A percentile compares a stretch with the other conserved stretches of the same genome.
phyloP scores from a whole-genome alignment of 2,113 vertebrate species.

The Pituophis catenifer region DNA sequence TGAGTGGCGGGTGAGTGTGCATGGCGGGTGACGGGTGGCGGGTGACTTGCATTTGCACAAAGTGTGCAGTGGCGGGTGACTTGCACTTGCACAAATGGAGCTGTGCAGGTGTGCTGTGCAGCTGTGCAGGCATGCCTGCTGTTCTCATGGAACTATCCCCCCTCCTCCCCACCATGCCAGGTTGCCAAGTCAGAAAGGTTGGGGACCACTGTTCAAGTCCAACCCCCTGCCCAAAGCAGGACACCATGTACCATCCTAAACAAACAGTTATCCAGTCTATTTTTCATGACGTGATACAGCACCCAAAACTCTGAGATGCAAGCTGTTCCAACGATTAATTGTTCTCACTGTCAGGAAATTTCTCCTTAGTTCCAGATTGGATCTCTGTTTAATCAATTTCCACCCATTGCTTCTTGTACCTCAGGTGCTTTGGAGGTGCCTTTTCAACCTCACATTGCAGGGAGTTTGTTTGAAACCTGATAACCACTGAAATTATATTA shows the following conservation, averaged over 20 bases:
- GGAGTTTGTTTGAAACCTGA: background rate
- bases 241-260: background rate
- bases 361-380: background rate
- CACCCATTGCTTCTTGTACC: background rate
- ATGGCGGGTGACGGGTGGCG: no score
- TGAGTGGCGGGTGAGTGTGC: no score
- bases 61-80: no score
- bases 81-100: no score
- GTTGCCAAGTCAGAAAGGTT: background rate
- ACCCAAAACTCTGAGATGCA: background rate
- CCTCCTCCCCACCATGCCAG: no score
- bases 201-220: background rate
- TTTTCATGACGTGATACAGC: background rate
- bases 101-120: no score
- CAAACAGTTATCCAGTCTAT: background rate
- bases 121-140: fast-evolving
- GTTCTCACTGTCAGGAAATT: background rate
- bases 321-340: background rate
- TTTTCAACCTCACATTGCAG: background rate
- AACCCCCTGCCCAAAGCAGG: background rate
- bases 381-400: background rate
- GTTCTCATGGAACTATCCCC: no score
- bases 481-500: background rate
- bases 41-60: no score
- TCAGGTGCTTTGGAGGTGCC: background rate